Evolutionary conservation across 2,888 invertebrate species (phyloP).

Genomic region (Cataglyphis cursor): DNA sequence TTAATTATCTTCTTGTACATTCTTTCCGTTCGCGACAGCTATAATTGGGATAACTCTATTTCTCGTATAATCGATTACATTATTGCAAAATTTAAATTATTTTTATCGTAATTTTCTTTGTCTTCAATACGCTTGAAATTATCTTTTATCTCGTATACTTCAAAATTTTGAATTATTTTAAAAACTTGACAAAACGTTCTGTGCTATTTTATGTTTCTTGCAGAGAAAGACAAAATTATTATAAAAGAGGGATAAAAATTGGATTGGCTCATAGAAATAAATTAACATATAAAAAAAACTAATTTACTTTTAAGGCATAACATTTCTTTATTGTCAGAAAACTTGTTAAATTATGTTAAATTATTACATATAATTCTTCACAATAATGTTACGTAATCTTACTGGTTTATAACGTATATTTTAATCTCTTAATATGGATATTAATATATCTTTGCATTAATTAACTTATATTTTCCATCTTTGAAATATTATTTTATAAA

Average conservation of each 20-base stretch:
- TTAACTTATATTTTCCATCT: conserved; percentile 3
- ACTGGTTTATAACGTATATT: background rate
- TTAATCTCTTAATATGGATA: background rate
- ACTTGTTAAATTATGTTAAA: background rate
- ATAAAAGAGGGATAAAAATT: background rate
- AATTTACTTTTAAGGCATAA: background rate
- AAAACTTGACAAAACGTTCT: background rate
- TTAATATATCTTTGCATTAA: conserved; percentile 1
- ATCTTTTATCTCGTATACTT: background rate
- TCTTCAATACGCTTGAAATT: background rate
- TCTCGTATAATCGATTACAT: background rate
- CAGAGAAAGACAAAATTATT: background rate
- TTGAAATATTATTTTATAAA: conserved; percentile 20
- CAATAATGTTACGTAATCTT: background rate
- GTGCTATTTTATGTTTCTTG: background rate
- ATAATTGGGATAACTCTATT: conserved; percentile 19
- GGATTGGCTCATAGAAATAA: background rate
- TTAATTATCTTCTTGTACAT: conserved; percentile 26
- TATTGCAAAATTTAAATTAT: conserved; percentile 1
- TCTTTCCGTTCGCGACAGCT: conserved; percentile 3
- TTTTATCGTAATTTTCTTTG: background rate
- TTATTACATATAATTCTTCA: background rate
- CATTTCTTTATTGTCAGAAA: background rate
- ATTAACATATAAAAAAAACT: background rate
- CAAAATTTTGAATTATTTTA: background rate